Evolutionary conservation across 2,888 invertebrate species (phyloP), one percentile per base, ranked within the genome.

Genomic region (Chrysina gloriosa): DNA sequence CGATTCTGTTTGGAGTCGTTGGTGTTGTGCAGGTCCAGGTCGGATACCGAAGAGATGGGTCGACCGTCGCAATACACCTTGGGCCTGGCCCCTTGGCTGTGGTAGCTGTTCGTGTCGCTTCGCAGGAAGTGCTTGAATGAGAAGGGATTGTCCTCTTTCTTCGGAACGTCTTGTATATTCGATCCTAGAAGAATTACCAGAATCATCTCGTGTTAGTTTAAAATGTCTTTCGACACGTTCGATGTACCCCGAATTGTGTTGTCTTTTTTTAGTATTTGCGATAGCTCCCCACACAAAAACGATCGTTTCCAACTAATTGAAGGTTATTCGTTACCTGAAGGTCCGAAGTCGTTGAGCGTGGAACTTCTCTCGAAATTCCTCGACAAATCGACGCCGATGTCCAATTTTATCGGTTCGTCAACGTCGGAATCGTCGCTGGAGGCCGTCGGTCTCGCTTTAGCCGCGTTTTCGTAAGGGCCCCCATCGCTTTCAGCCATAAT

Each of bases 61-160:
- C 79, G 75, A 47, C 78, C 79, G 70, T 81, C 82, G 9, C 84
- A 80, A 75, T 86, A 88, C 71, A 93, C 89, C 84, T 94, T 94
- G 3, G 93, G 93, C 73, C 93, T 86, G 23, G 94, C 93, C 39
- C 94, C 94, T 68, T 91, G 90, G 76, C 85, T 87, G 77, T 89
- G 88, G 79, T 89, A 90, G 71, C 87, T 89, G 25, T 85, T 85
- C 70, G 85, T 84, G 76, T 91, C 90, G 75, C 90, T 88, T 78
- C 90, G 90, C 74, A 94, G 82, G 80, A 95, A 95, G 80, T 94
- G 94, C 80, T 94, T 92, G 77, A 95, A 93, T 65, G 94, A 94
- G 82, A 94, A 93, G 2, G 92, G 90, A 82, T 92, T 92, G 74
- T 92, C 92, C 78, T 92, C 92, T 73, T 75, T 80, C 27, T 52